These are phyloP conservation scores for Gyrodactylus bullatarudis DNA, from an alignment of 1,140 invertebrate genomes.

Conservation along the genomic window DNA sequence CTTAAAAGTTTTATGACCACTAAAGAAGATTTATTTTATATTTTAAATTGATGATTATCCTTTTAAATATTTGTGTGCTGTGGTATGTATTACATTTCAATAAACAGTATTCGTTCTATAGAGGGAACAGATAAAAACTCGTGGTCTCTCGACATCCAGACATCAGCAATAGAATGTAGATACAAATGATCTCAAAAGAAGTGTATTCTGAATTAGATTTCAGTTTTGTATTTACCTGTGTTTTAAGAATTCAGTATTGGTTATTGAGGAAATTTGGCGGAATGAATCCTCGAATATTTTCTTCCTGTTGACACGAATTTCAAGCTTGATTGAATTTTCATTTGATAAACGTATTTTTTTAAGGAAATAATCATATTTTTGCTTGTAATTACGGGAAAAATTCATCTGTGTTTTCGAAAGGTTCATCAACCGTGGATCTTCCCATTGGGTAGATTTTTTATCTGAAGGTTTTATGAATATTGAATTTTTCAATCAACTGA, in stretches of 20 bases:
- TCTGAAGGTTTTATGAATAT: constrained; percentile 24
- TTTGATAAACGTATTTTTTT: constrained; percentile 55
- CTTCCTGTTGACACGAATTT: constrained; percentile 47
- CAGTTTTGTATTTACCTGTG: constrained; percentile 29
- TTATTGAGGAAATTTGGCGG: constrained; percentile 15
- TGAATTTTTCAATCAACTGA: not conserved
- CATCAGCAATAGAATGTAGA: too few species aligned
- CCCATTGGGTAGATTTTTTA: constrained; percentile 82
- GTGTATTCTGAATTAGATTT: too few species aligned
- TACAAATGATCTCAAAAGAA: too few species aligned
- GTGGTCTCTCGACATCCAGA: too few species aligned
- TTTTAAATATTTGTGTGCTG: too few species aligned
- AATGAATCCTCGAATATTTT: constrained; percentile 73
- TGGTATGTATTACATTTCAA: too few species aligned
- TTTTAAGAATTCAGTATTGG: constrained; percentile 33
- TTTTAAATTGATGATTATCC: too few species aligned
- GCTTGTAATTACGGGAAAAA: constrained; percentile 84
- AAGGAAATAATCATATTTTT: constrained; percentile 91
- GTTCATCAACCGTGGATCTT: constrained; percentile 42
- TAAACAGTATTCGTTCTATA: too few species aligned
- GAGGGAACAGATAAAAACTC: too few species aligned
- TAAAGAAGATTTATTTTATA: too few species aligned
- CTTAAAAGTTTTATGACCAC: too few species aligned
- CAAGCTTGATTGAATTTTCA: constrained; percentile 14
- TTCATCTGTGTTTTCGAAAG: constrained; percentile 33